Conservation (phyloP, 1,140 invertebrate genomes). For the Venustaconcha ellipsiformis region DNA sequence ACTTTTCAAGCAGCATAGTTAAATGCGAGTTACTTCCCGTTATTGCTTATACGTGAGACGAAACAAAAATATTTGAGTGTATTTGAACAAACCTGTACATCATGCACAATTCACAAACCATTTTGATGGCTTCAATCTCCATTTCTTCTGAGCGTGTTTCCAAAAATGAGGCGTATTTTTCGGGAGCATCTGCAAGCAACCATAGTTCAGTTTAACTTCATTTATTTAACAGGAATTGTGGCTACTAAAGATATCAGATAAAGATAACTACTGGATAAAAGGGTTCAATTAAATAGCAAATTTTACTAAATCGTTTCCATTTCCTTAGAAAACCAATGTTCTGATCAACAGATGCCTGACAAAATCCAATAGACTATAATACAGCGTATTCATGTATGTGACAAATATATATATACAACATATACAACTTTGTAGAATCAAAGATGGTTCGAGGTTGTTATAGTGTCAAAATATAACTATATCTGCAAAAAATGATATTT, state of each 20-base stretch:
- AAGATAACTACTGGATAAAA: not conserved
- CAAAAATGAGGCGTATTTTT: conserved; percentile 76
- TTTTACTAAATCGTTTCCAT: not conserved
- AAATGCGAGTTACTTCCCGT: too few relatives aligned
- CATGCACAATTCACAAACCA: conserved; percentile 73
- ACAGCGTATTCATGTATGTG: too few relatives aligned
- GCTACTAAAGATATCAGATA: not conserved
- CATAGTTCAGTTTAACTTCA: not conserved
- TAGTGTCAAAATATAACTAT: too few relatives aligned
- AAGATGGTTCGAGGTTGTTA: too few relatives aligned
- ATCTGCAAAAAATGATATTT: too few relatives aligned
- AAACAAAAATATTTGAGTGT: conserved; percentile 39
- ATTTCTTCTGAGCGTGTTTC: conserved; percentile 75
- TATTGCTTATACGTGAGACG: not conserved
- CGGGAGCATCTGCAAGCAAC: conserved; percentile 66
- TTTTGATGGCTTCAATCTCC: conserved; percentile 77
- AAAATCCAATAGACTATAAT: too few relatives aligned
- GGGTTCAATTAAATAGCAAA: not conserved
- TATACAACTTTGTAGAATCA: too few relatives aligned
- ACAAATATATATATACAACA: too few relatives aligned
- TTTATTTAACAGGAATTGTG: not conserved
- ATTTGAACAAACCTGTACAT: conserved; percentile 71
- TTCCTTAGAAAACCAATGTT: not conserved
- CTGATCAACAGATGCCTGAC: too few relatives aligned
- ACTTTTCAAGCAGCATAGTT: too few relatives aligned